A percentile compares a stretch with the other conserved stretches of the same genome.
These are phyloP conservation scores for Hyles vespertilio DNA, from an alignment of 1,140 invertebrate genomes.

Conservation along the genomic window DNA sequence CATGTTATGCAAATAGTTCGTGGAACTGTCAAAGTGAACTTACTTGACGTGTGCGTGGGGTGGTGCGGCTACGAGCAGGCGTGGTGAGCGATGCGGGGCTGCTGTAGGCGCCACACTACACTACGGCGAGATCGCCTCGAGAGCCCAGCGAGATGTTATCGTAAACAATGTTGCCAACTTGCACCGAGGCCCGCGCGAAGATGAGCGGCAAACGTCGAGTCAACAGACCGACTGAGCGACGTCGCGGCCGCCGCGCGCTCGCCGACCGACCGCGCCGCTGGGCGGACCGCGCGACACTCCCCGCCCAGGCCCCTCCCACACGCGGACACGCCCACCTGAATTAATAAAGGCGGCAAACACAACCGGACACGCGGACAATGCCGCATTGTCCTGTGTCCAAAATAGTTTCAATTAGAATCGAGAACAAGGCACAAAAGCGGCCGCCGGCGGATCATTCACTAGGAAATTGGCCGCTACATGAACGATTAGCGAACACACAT, in stretches of 20 bases:
- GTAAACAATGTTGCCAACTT: constrained; percentile 45
- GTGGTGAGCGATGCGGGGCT: no score
- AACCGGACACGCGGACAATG: constrained; percentile 72
- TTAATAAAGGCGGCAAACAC: constrained; percentile 74
- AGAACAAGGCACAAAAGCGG: constrained; percentile 60
- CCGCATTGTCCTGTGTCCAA: constrained; percentile 69
- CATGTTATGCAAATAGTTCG: no score
- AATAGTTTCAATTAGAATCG: constrained; percentile 75
- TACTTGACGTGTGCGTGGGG: constrained; percentile 64
- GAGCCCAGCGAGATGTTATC: constrained; percentile 9
- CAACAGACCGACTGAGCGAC: constrained; percentile 57
- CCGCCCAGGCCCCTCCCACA: constrained; percentile 56
- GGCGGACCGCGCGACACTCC: constrained; percentile 35
- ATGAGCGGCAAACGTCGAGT: constrained; percentile 58
- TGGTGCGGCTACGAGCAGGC: constrained; percentile 18
- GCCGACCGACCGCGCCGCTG: constrained; percentile 46
- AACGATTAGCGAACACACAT: constrained; percentile 43
- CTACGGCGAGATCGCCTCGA: neutral
- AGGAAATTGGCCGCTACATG: constrained; percentile 61
- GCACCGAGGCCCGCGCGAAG: constrained; percentile 28
- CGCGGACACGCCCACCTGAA: constrained; percentile 60
- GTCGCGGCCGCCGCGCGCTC: constrained; percentile 25
- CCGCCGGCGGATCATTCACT: constrained; percentile 50
- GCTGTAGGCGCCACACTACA: no score
- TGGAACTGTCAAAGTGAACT: constrained; percentile 25